Conservation (phyloP, 92 coral and sea anemone genomes). For the Ricordea florida region DNA sequence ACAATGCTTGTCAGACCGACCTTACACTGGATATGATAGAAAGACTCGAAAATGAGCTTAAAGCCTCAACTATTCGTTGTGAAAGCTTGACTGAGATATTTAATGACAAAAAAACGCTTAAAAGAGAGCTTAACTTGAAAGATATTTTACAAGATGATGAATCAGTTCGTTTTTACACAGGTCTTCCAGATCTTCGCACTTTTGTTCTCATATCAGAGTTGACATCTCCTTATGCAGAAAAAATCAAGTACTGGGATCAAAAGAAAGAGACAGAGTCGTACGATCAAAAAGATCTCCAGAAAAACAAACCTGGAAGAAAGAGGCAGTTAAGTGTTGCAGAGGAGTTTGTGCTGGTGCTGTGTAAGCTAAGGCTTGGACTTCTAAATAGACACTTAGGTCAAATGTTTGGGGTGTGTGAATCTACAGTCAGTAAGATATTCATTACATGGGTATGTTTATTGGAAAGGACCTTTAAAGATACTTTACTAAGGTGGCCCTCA, state of each 20-base stretch:
- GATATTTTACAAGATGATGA: constrained; percentile 20
- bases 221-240: constrained; percentile 19
- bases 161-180: constrained; percentile 27
- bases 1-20: too few relatives aligned
- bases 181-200: constrained; percentile 6
- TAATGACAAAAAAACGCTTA: constrained; percentile 7
- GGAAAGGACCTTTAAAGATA: constrained; percentile 2
- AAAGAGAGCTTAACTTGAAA: constrained; percentile 8
- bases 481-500: constrained; percentile 19
- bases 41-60: neutral
- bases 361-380: constrained; percentile 32
- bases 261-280: constrained; percentile 12
- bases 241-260: constrained; percentile 45
- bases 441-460: constrained; percentile 17
- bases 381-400: constrained; percentile 14
- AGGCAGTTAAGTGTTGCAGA: constrained; percentile 17
- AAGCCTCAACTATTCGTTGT: too few relatives aligned
- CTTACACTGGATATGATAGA: constrained; percentile 4
- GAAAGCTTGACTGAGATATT: neutral
- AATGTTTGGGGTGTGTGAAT: constrained; percentile 20
- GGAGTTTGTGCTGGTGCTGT: constrained; percentile 16
- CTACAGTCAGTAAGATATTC: constrained; percentile 17
- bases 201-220: neutral
- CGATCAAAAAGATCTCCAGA: neutral
- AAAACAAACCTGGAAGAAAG: constrained; percentile 41